Evolutionary conservation across 2,797 vertebrate species (phyloP), one percentile per base, ranked within the genome.

Genomic region (Cyprinella venusta): DNA sequence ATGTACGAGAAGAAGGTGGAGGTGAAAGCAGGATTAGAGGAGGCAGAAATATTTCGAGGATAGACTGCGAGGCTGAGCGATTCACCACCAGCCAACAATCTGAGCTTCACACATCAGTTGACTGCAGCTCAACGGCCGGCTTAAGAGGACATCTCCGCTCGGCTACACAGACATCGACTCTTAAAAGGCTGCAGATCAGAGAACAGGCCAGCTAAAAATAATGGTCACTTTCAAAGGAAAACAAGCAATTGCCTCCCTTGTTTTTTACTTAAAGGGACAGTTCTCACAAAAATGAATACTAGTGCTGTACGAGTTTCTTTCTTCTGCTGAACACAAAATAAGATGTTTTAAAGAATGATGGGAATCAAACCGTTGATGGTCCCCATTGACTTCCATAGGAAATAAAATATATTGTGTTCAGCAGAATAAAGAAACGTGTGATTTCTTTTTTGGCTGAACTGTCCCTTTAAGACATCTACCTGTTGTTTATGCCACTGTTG

Each of bases 1-100:
- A 36, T 80, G 48, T 80, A 50, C 7, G 50, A 38, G 78, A 77
- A 56, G 38, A 77, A 63, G 56, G 38, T 77, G 24, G 33, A 77
- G 75, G 56, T 77, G 75, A 77, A 77, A 77, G 56, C 75, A 63
- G 75, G 75, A 76, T 76, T 76, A 76, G 75, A 76, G n/a, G 21
- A 61, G 75, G 75, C n/a, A 3, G 5, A 59, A 38, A 42, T 61
- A 8, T 81, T 63, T 30, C 33, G 38, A 42, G 42, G 67, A 71
- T 81, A 54, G 50, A 45, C 79, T 72, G 67, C 12, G 54, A 63
- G 79, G 79, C n/a, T 59, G 50, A 79, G 48, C 48, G 15, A 52
- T 79, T 67, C 26, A 30, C 74, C 54, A 59, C 74, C 54, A 59
- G 54, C 74, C 54, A 16, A 63, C 75, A 69, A 79, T 79, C 65